Conservation (phyloP, 1,140 invertebrate species). For the Marisa cornuarietis region DNA sequence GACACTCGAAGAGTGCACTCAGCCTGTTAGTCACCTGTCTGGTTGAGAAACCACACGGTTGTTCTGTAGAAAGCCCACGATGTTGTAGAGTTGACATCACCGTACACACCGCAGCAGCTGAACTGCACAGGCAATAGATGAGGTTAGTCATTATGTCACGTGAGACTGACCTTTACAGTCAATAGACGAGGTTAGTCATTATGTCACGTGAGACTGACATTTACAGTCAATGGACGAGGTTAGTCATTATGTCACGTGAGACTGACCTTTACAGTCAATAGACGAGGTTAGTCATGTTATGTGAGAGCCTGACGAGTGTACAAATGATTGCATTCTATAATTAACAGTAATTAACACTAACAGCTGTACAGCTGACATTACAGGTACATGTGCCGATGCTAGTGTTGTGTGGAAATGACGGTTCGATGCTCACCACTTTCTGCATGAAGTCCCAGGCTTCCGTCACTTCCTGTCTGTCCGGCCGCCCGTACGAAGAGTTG, state of each 20-base stretch:
- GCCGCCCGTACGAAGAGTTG: slow-evolving; percentile 37
- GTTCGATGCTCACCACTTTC: slow-evolving; percentile 34
- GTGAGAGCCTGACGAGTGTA: neutral
- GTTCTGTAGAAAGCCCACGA: slow-evolving; percentile 51
- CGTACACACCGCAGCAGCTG: slow-evolving; percentile 45
- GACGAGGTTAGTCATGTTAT: neutral
- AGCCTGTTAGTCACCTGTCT: slow-evolving; percentile 30
- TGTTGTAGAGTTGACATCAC: slow-evolving; percentile 45
- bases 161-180: neutral
- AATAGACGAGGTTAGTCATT: too few species aligned
- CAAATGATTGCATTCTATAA: too few species aligned
- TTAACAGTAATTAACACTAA: too few species aligned
- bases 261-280: too few species aligned
- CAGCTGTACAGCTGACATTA: neutral
- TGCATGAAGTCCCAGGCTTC: slow-evolving; percentile 48
- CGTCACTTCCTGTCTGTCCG: slow-evolving; percentile 35
- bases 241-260: too few species aligned
- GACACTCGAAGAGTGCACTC: too few species aligned
- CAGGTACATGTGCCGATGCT: neutral
- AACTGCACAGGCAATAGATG: slow-evolving; percentile 35
- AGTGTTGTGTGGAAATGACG: neutral
- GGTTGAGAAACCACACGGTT: slow-evolving; percentile 43
- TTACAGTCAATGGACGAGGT: too few species aligned
- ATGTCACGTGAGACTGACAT: too few species aligned
- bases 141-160: neutral